These are phyloP conservation scores for Tillus elongatus DNA, from an alignment of 2,888 invertebrate genomes.

Conservation along the genomic window DNA sequence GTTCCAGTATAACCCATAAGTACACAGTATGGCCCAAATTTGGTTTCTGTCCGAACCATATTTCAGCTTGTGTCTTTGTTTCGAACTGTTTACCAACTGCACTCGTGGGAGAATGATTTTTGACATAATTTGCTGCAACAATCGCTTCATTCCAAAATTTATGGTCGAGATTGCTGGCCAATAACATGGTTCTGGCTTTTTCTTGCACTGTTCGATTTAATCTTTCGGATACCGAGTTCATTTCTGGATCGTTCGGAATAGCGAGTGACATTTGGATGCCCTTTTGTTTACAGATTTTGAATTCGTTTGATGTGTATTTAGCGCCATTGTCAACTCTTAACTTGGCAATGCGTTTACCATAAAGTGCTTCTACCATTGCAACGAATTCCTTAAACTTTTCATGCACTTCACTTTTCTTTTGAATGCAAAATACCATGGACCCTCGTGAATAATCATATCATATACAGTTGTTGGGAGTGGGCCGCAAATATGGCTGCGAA, in stretches of 20 bases:
- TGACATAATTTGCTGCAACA: conserved; percentile 17
- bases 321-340: conserved; percentile 25
- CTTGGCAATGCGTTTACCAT: conserved; percentile 17
- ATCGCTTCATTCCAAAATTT: conserved; percentile 23
- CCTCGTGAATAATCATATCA: too few species aligned
- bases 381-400: conserved; percentile 22
- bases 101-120: conserved; percentile 17
- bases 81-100: conserved; percentile 11
- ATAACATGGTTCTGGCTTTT: conserved; percentile 23
- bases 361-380: conserved; percentile 12
- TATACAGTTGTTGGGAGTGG: too few species aligned
- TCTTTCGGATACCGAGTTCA: conserved; percentile 26
- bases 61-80: conserved; percentile 20
- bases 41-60: conserved; percentile 22
- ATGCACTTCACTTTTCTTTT: conserved; percentile 23
- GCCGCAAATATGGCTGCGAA: too few species aligned
- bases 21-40: conserved; percentile 16
- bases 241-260: conserved; percentile 23
- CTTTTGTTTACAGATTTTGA: conserved; percentile 16
- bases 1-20: conserved; percentile 23
- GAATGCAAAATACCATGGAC: too few species aligned
- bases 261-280: conserved; percentile 22
- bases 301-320: conserved; percentile 20
- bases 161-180: conserved; percentile 21
- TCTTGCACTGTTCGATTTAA: conserved; percentile 26